Evolutionary conservation across 2,888 invertebrate genomes (phyloP), one percentile per base, ranked within the genome.

Genomic region (Mycogona germanica): DNA sequence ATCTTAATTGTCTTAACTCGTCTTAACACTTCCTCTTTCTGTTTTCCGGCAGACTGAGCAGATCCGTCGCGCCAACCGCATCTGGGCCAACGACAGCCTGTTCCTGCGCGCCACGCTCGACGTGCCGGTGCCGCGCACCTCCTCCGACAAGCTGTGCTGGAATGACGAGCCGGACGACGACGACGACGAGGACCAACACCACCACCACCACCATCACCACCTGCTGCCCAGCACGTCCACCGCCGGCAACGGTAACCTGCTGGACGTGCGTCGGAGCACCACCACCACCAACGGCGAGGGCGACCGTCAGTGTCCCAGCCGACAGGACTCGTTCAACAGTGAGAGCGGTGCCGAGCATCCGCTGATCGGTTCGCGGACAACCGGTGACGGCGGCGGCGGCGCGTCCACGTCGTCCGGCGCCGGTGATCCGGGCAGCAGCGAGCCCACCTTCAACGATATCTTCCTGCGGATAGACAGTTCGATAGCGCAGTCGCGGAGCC

Each of bases 81-180:
- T 95, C 58, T 95, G 89, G 78, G 87, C 91, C 32, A 82, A 87
- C 52, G 93, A 95, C 71, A 92, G 91, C 75, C 78, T 93, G 68
- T 92, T 91, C 76, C 76, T 93, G 65, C 78, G 89, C 62, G 87
- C 91, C 70, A 82, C 80, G 72, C 76, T 95, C 63, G 76, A 91
- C 68, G 87, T 95, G 67, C 93, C 93, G 25, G 57, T 64, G 38
- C 55, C 56, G 41, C 48, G 44, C n/a, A 59, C 57, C 57, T 54
- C 53, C 26, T n/a, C 32, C 9, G 44, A 51, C 26, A 12, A 25
- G n/a, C 19, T 46, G 23, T 30, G 28, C 14, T 53, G 23, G 32
- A 38, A 38, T 19, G 44, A 44, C 44, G 25, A 44, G 21, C 25
- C 44, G 19, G 44, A 44, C 21, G 23, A 44, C n/a, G n/a, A n/a